A percentile compares a stretch with the other conserved stretches of the same genome.
Evolutionary conservation across 2,113 vertebrate species (phyloP).

Genomic region (Pheucticus melanocephalus): DNA sequence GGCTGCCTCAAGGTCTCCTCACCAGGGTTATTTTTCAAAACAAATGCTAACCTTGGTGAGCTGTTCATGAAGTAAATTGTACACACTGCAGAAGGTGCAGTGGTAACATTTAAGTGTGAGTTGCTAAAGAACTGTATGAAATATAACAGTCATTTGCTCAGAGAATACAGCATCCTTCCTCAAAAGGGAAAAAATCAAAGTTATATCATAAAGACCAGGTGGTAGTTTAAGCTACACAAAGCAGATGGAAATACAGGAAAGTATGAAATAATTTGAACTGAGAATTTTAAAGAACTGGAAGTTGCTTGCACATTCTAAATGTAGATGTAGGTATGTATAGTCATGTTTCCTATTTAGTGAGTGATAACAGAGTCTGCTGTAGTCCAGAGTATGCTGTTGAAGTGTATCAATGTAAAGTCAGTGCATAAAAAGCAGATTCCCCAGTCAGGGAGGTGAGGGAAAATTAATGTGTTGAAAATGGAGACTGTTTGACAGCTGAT

Average conservation of each 20-base stretch:
- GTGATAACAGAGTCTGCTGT: neutral
- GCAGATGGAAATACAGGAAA: neutral
- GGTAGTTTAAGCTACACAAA: neutral
- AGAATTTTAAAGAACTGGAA: neutral
- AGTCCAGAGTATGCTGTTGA: neutral
- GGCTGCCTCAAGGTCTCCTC: neutral
- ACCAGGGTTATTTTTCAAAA: neutral
- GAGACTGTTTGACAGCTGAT: neutral
- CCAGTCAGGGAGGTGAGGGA: neutral
- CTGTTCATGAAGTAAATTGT: neutral
- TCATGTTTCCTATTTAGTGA: neutral
- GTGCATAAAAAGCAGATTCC: neutral
- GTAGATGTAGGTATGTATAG: neutral
- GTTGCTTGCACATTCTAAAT: neutral
- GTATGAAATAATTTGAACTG: neutral
- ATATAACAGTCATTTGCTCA: neutral
- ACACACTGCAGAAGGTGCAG: fast-evolving
- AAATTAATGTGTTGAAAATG: neutral
- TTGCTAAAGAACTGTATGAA: neutral
- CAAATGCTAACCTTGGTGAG: neutral
- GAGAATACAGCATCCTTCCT: neutral
- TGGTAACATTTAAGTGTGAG: neutral
- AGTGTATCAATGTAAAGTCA: neutral
- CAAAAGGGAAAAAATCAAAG: neutral
- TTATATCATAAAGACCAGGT: neutral